phyloP scores from a whole-genome alignment of 2,797 vertebrate genomes.

The Halcyon smyrnensis region DNA sequence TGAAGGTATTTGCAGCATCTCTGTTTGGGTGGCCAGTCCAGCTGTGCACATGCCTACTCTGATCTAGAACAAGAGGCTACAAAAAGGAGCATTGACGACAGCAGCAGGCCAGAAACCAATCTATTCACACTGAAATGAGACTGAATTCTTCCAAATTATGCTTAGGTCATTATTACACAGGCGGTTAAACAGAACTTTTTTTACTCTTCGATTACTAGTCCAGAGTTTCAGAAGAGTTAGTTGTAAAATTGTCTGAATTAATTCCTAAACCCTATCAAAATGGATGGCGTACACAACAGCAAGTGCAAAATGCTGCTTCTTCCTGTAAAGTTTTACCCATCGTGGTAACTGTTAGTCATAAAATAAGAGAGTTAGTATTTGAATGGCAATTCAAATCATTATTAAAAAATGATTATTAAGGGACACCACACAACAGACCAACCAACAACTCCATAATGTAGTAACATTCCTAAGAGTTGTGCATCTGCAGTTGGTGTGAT shows the following conservation, averaged over 20 bases:
- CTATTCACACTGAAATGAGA: neutral
- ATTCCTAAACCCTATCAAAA: neutral
- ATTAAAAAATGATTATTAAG: neutral
- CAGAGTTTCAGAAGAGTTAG: neutral
- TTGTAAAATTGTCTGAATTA: neutral
- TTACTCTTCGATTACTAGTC: neutral
- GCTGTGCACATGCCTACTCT: neutral
- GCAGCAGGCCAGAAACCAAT: neutral
- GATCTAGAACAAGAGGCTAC: neutral
- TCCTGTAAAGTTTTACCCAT: neutral
- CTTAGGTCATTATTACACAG: too few species aligned
- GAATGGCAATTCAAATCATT: neutral
- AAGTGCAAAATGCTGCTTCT: neutral
- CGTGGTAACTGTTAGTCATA: neutral
- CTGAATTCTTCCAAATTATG: neutral
- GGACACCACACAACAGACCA: accelerated
- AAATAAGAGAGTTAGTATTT: neutral
- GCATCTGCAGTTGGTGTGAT: neutral
- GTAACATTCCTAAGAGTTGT: accelerated
- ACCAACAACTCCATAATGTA: neutral
- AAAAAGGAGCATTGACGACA: neutral
- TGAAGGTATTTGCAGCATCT: neutral
- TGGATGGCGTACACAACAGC: neutral
- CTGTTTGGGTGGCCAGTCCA: accelerated
- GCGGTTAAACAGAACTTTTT: neutral